These are phyloP conservation scores for Aphidius gifuensis DNA, from an alignment of 1,140 invertebrate genomes.

Conservation along the genomic window DNA sequence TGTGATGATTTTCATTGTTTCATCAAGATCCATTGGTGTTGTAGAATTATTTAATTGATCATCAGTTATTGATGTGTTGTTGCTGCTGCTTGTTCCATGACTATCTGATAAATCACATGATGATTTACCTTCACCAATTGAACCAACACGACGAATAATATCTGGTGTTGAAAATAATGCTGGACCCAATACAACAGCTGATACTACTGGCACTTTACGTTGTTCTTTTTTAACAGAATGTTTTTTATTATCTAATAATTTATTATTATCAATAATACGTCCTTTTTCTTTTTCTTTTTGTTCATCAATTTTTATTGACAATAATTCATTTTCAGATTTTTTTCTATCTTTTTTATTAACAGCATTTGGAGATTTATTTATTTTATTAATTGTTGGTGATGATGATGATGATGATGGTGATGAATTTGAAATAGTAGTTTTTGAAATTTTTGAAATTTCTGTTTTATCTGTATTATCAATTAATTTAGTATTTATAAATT, in stretches of 20 bases:
- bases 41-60: too few species aligned
- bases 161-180: constrained; percentile 74
- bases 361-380: too few species aligned
- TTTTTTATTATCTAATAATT: constrained; percentile 42
- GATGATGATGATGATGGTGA: too few species aligned
- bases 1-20: not conserved
- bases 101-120: constrained; percentile 36
- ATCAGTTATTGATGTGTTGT: too few species aligned
- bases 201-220: constrained; percentile 62
- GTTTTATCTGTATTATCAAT: too few species aligned
- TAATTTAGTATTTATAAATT: too few species aligned
- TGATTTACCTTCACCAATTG: constrained; percentile 48
- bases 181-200: constrained; percentile 60
- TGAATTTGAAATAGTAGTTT: too few species aligned
- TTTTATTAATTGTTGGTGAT: too few species aligned
- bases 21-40: not conserved
- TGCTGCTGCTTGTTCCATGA: constrained; percentile 25
- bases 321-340: too few species aligned
- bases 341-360: too few species aligned
- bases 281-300: not conserved
- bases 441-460: too few species aligned
- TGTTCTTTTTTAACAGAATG: constrained; percentile 64
- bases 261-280: not conserved
- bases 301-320: too few species aligned
- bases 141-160: constrained; percentile 66